A percentile compares a stretch with the other conserved stretches of the same genome.
Conservation (phyloP, 2,797 vertebrate genomes). For the Selene dorsalis region DNA sequence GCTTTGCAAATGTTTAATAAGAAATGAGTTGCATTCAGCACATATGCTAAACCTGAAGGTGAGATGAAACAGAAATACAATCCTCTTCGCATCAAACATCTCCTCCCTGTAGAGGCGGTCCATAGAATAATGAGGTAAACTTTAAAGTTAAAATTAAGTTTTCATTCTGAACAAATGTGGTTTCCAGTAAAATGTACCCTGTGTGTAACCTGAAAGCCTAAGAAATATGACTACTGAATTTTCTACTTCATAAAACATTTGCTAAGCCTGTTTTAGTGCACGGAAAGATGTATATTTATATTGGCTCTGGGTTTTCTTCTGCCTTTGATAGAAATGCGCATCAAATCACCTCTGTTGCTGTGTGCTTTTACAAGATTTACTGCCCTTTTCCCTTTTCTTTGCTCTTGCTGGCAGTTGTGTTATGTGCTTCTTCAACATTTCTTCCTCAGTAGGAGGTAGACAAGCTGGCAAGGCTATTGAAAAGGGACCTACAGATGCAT, state of each 20-base stretch:
- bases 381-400: neutral
- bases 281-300: neutral
- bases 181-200: neutral
- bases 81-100: conserved; percentile 2
- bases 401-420: no score
- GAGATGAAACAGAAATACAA: neutral
- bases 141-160: neutral
- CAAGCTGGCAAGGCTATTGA: no score
- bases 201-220: neutral
- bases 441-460: no score
- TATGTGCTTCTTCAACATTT: no score
- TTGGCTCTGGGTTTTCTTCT: neutral
- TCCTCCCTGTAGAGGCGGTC: neutral
- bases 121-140: no score
- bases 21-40: neutral
- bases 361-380: neutral
- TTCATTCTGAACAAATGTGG: neutral
- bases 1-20: neutral
- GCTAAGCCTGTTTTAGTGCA: neutral
- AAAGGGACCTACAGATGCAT: no score
- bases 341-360: neutral
- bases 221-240: neutral
- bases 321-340: neutral
- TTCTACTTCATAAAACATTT: neutral
- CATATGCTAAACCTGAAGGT: no score